Percentiles rank a stretch among this genome's conserved stretches.
These are phyloP conservation scores for Dicroscelio sp. DNA, from an alignment of 2,888 invertebrate species.

Conservation along the genomic window DNA sequence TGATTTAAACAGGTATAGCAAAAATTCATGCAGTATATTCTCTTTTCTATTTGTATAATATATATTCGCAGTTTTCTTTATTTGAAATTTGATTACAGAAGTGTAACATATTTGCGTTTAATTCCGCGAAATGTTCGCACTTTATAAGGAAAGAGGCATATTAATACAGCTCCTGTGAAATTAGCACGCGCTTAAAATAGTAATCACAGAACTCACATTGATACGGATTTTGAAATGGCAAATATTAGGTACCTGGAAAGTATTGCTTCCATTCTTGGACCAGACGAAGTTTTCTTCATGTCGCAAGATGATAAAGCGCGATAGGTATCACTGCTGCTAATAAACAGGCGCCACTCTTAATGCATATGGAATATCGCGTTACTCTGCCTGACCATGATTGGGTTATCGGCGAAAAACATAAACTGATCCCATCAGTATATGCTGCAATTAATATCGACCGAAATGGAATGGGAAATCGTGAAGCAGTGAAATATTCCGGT, in stretches of 20 bases:
- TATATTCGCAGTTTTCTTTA: no score
- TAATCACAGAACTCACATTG: conserved; percentile 84
- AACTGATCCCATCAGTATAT: conserved; percentile 89
- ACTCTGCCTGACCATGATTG: conserved; percentile 88
- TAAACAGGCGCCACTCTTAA: conserved; percentile 89
- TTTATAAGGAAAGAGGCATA: conserved; percentile 86
- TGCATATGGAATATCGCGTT: conserved; percentile 87
- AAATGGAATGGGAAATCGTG: conserved; percentile 83
- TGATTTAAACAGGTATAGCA: no score
- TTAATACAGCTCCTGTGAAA: conserved; percentile 85
- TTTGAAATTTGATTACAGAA: no score
- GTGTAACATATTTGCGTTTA: no score
- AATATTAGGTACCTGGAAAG: conserved; percentile 83
- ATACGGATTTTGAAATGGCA: conserved; percentile 85
- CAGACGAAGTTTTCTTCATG: conserved; percentile 81
- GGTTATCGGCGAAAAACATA: conserved; percentile 87
- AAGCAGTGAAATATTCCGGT: conserved; percentile 90
- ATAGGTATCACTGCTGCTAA: conserved; percentile 90
- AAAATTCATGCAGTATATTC: no score
- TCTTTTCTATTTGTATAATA: no score
- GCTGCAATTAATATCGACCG: conserved; percentile 84
- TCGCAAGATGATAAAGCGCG: conserved; percentile 89
- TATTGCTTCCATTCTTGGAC: conserved; percentile 85
- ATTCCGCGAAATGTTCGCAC: no score
- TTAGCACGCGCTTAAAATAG: conserved; percentile 73